These are phyloP conservation scores for Pristionchus arcanus DNA, from an alignment of 2,888 invertebrate species.

Conservation along the genomic window DNA sequence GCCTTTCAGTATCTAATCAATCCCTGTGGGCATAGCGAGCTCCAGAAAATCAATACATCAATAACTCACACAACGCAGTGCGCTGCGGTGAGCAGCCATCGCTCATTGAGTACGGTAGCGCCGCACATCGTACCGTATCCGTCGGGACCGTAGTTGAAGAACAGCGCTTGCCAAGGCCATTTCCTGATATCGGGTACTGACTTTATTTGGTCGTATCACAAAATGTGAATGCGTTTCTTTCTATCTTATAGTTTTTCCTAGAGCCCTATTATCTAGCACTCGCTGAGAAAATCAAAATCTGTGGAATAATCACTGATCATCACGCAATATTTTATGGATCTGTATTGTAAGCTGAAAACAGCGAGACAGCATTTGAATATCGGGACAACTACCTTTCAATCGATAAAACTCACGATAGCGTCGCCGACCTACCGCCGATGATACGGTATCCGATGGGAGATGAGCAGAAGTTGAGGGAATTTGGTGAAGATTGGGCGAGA, in stretches of 20 bases:
- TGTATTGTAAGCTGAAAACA: too few relatives aligned
- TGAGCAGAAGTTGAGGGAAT: slow-evolving; percentile 52
- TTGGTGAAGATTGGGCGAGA: neutral
- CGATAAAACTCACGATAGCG: slow-evolving; percentile 44
- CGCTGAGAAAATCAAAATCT: neutral
- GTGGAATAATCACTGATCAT: too few relatives aligned
- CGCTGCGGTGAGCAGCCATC: slow-evolving; percentile 49
- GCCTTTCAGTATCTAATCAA: neutral
- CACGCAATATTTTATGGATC: too few relatives aligned
- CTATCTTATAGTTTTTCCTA: neutral
- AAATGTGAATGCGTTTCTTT: neutral
- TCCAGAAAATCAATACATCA: neutral
- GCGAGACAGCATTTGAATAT: too few relatives aligned
- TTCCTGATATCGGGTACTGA: neutral
- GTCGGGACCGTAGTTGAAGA: slow-evolving; percentile 52
- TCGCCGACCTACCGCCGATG: slow-evolving; percentile 47
- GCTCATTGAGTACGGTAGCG: slow-evolving; percentile 52
- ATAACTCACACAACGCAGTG: slow-evolving; percentile 50
- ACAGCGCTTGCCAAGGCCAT: slow-evolving; percentile 54
- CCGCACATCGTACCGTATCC: slow-evolving; percentile 54
- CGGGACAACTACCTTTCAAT: too few relatives aligned
- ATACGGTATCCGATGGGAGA: slow-evolving; percentile 41
- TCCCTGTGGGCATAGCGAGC: neutral
- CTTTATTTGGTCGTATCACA: neutral
- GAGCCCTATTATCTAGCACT: too few relatives aligned